These are phyloP conservation scores for Holacanthus passer DNA, from an alignment of 2,113 vertebrate species.

Conservation along the genomic window DNA sequence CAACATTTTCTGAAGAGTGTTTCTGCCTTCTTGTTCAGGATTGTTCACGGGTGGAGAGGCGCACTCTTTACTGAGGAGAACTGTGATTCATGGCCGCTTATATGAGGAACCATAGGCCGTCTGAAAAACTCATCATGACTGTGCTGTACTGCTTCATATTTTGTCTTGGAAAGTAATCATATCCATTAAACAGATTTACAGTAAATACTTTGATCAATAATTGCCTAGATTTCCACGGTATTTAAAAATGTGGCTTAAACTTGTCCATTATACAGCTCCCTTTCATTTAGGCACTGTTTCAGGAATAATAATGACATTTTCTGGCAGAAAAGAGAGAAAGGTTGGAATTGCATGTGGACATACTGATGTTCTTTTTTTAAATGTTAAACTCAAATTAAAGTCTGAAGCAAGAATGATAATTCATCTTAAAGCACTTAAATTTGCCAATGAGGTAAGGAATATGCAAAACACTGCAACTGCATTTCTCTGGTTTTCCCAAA, in stretches of 20 bases:
- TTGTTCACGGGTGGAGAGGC: slow-evolving; percentile 10
- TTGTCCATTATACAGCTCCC: not conserved
- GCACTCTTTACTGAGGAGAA: slow-evolving; percentile 12
- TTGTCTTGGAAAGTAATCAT: slow-evolving; percentile 52
- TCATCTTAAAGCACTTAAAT: not conserved
- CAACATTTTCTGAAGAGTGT: slow-evolving; percentile 2
- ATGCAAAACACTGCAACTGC: slow-evolving; percentile 16
- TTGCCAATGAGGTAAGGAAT: not conserved
- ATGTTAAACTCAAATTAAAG: slow-evolving; percentile 3
- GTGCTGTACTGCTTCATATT: slow-evolving; percentile 43
- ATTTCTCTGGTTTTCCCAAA: slow-evolving; percentile 14
- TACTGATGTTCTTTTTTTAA: not conserved
- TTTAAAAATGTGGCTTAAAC: slow-evolving; percentile 33
- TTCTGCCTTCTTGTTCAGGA: slow-evolving; percentile 15
- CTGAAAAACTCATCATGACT: slow-evolving; percentile 72
- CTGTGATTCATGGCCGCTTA: slow-evolving; percentile 32
- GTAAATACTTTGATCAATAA: slow-evolving; percentile 48
- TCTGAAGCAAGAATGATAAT: not conserved
- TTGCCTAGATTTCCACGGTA: slow-evolving; percentile 28
- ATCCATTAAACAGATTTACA: slow-evolving; percentile 60
- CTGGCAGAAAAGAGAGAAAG: slow-evolving; percentile 8
- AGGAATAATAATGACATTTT: slow-evolving; percentile 28
- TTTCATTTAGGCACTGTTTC: slow-evolving; percentile 31
- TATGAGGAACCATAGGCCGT: slow-evolving; percentile 41
- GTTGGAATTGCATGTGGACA: slow-evolving; percentile 8